Evolutionary conservation across 2,888 invertebrate species (phyloP).

Genomic region (Margaritifera margaritifera): DNA sequence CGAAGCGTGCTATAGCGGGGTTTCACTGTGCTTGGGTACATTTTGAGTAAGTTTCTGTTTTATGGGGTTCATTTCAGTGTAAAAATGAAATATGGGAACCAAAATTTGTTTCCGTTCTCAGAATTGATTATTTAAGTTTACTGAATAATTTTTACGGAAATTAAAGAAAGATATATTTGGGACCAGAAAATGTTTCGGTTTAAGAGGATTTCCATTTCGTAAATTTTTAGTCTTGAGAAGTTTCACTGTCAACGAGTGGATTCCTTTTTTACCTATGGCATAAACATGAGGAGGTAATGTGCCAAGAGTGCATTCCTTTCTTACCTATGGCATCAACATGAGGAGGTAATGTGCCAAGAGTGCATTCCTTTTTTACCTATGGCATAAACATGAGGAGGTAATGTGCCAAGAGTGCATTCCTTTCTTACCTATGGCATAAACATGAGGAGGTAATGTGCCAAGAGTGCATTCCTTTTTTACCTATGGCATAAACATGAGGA

Average conservation of each 20-base stretch:
- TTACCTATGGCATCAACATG: constrained; percentile 97
- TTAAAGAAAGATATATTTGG: too few species aligned
- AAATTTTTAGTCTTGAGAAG: not conserved
- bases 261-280: constrained; percentile 84
- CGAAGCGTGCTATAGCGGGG: too few species aligned
- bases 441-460: constrained; percentile 95
- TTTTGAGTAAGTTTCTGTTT: too few species aligned
- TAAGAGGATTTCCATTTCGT: not conserved
- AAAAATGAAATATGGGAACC: too few species aligned
- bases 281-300: constrained; percentile 96
- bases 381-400: constrained; percentile 97
- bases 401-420: constrained; percentile 84
- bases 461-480: constrained; percentile 80
- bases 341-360: constrained; percentile 93
- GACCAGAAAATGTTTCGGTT: too few species aligned
- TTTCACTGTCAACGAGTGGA: constrained; percentile 66
- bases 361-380: constrained; percentile 81
- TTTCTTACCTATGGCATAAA: constrained; percentile 91
- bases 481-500: constrained; percentile 97
- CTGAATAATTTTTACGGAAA: too few species aligned
- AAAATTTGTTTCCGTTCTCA: too few species aligned
- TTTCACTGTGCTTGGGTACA: too few species aligned
- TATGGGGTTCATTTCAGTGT: too few species aligned
- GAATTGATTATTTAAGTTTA: too few species aligned
- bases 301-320: constrained; percentile 80